Percentiles rank a stretch among this genome's conserved stretches.
These are phyloP conservation scores for Sander lucioperca DNA, from an alignment of 2,113 vertebrate species.

Conservation along the genomic window DNA sequence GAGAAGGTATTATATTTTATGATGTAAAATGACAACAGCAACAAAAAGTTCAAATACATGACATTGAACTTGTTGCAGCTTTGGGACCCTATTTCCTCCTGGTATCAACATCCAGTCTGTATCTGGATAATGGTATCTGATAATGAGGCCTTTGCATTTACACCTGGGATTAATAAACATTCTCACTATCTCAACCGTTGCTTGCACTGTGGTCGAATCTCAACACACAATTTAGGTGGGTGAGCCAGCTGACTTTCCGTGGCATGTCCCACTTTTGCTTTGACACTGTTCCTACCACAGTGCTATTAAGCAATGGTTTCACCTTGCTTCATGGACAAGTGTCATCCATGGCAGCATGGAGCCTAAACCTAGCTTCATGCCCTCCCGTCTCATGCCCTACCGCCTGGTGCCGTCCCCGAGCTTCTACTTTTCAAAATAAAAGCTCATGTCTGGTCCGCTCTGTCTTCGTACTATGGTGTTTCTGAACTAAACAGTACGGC, in stretches of 20 bases:
- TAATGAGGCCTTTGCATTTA: neutral
- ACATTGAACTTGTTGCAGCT: neutral
- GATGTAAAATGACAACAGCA: neutral
- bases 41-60: neutral
- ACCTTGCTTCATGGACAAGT: neutral
- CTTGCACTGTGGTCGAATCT: neutral
- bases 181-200: neutral
- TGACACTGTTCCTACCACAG: neutral
- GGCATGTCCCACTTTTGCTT: neutral
- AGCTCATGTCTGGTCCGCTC: too few species aligned
- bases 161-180: neutral
- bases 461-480: too few species aligned
- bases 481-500: too few species aligned
- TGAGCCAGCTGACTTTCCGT: neutral
- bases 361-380: too few species aligned
- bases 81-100: neutral
- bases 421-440: too few species aligned
- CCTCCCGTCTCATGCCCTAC: too few species aligned
- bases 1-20: neutral
- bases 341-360: neutral
- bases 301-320: neutral
- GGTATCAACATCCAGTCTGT: neutral
- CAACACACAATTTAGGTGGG: neutral
- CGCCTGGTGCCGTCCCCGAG: too few species aligned
- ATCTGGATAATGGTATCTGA: neutral